Conservation (phyloP, 1,140 invertebrate species). For the Stenopsyche tienmushanensis region DNA sequence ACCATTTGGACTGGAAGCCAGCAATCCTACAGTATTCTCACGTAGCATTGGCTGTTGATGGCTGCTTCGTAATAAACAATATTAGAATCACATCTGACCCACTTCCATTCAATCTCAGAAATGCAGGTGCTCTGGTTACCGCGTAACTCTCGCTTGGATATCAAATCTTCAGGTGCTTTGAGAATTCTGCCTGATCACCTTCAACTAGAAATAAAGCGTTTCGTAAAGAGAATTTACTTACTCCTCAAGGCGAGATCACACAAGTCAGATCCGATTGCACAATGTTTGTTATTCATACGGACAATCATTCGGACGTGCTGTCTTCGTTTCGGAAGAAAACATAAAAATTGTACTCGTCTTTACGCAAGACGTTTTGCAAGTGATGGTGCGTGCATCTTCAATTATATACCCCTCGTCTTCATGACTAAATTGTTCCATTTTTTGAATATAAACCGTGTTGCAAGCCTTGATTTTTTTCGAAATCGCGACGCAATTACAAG, state of each 20-base stretch:
- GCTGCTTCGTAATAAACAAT: constrained; percentile 17
- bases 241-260: too few relatives aligned
- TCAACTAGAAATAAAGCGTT: too few relatives aligned
- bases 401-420: constrained; percentile 16
- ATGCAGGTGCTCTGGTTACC: constrained; percentile 25
- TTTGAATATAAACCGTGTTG: too few relatives aligned
- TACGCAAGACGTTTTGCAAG: constrained; percentile 24
- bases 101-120: constrained; percentile 24
- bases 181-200: too few relatives aligned
- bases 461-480: too few relatives aligned
- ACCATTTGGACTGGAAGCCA: too few relatives aligned
- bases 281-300: neutral
- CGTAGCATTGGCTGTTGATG: neutral
- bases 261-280: too few relatives aligned
- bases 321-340: neutral
- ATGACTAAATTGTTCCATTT: constrained; percentile 13
- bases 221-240: too few relatives aligned
- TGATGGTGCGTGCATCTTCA: constrained; percentile 11
- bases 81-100: constrained; percentile 27
- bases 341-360: neutral
- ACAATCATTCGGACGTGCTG: neutral
- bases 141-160: constrained; percentile 8
- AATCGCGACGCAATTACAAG: too few relatives aligned
- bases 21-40: too few relatives aligned
- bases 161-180: constrained; percentile 11